Evolutionary conservation across 2,797 vertebrate species (phyloP).

Genomic region (Ctenopoma kingsleyae): DNA sequence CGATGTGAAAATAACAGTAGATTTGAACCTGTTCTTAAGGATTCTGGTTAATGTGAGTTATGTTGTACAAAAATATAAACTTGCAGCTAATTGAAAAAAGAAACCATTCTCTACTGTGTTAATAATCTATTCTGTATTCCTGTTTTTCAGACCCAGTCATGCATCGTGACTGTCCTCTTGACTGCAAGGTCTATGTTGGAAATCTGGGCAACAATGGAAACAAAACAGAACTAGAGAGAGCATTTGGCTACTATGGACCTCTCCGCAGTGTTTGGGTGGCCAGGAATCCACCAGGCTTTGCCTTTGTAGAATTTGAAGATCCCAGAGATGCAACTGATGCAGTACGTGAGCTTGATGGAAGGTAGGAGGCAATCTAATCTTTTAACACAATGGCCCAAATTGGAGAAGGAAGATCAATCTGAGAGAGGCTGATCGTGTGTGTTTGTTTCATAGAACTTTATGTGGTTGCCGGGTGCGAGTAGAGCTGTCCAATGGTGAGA

Average conservation of each 20-base stretch:
- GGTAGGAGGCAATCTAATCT: constrained; percentile 76
- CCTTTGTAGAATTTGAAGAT: constrained; percentile 98
- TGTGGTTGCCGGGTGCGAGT: constrained; percentile 96
- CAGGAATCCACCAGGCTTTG: constrained; percentile 96
- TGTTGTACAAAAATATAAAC: neutral
- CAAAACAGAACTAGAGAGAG: constrained; percentile 94
- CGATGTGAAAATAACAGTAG: no score
- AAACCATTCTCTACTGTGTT: neutral
- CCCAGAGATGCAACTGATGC: constrained; percentile 97
- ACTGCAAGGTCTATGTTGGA: constrained; percentile 98
- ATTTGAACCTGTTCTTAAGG: no score
- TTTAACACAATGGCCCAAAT: rapidly evolving
- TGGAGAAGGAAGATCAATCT: rapidly evolving
- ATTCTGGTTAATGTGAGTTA: no score
- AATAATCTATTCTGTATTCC: rapidly evolving
- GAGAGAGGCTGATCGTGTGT: rapidly evolving
- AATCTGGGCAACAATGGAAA: constrained; percentile 99
- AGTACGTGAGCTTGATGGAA: constrained; percentile 96
- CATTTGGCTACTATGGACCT: constrained; percentile 97
- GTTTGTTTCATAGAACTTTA: constrained; percentile 84
- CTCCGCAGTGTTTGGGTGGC: constrained; percentile 98
- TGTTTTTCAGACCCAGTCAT: constrained; percentile 75
- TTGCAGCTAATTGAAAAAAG: neutral
- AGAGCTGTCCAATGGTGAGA: constrained; percentile 96
- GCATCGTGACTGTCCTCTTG: constrained; percentile 95